Percentiles rank a stretch among this genome's conserved stretches.
Evolutionary conservation across 2,113 vertebrate species (phyloP).

Genomic region (Oncorhynchus mykiss): DNA sequence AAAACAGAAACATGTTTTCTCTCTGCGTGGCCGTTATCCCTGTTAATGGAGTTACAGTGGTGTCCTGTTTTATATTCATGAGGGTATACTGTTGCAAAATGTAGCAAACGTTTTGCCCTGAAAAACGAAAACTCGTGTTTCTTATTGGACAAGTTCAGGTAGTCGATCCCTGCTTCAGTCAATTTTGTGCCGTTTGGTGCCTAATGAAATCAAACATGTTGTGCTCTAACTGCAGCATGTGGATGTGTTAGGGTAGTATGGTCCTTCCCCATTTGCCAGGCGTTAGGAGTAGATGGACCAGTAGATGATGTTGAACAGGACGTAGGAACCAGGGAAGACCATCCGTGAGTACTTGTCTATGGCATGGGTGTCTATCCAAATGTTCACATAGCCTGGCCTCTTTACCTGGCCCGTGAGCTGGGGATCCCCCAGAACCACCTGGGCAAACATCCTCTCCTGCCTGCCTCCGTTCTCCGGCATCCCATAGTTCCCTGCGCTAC

Average conservation of each 20-base stretch:
- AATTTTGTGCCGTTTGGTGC: conserved; percentile 8
- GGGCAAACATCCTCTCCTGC: conserved; percentile 86
- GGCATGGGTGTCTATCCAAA: conserved; percentile 94
- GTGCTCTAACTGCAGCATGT: not conserved
- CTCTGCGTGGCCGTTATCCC: not conserved
- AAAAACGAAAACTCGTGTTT: no score
- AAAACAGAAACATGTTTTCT: not conserved
- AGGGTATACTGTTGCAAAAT: no score
- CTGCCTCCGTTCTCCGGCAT: conserved; percentile 83
- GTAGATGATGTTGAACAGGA: conserved; percentile 97
- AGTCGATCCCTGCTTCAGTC: not conserved
- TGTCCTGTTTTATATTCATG: no score
- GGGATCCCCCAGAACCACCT: conserved; percentile 81
- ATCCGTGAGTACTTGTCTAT: conserved; percentile 97
- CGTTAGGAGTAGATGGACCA: conserved; percentile 95
- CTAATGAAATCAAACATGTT: not conserved
- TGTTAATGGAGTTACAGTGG: no score
- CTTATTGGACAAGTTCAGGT: no score
- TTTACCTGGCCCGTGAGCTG: conserved; percentile 81
- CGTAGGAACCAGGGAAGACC: conserved; percentile 91
- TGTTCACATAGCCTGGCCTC: conserved; percentile 85
- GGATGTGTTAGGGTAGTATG: not conserved
- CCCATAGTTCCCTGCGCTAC: conserved; percentile 69
- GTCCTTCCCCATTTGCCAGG: not conserved
- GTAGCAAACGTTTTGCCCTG: no score